Percentiles rank a stretch among this genome's conserved stretches.
phyloP scores from a whole-genome alignment of 2,888 invertebrate genomes.

The Loripinus fragilis region DNA sequence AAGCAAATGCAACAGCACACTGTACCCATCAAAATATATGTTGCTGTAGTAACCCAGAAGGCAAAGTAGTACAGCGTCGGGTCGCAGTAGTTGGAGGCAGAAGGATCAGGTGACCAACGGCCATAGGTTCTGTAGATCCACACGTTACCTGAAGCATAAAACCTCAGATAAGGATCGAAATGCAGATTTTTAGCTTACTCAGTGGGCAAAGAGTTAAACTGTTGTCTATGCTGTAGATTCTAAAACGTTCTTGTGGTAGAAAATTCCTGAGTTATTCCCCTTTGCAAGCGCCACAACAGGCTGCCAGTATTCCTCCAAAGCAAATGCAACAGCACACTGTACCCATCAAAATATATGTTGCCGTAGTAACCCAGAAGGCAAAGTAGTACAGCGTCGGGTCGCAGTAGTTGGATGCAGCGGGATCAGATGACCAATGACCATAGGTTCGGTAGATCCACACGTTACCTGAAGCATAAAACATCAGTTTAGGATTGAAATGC shows the following conservation, averaged over 20 bases:
- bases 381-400: constrained; percentile 88
- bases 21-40: constrained; percentile 86
- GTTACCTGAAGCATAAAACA: constrained; percentile 85
- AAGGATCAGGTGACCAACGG: constrained; percentile 86
- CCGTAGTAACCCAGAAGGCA: constrained; percentile 89
- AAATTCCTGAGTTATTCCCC: no score
- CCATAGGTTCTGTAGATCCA: constrained; percentile 88
- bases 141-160: constrained; percentile 86
- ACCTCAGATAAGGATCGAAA: no score
- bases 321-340: constrained; percentile 62
- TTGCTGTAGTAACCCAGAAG: constrained; percentile 88
- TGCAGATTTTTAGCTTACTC: no score
- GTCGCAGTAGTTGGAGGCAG: constrained; percentile 86
- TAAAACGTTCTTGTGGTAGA: no score
- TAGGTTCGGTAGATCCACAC: constrained; percentile 89
- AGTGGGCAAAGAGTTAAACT: no score
- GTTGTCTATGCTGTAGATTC: no score
- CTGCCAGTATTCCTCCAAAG: constrained; percentile 28
- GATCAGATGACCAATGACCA: constrained; percentile 85
- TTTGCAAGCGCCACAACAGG: constrained; percentile 37
- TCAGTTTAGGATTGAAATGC: no score
- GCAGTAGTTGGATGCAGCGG: constrained; percentile 86
- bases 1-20: constrained; percentile 61
- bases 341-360: constrained; percentile 86
- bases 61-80: constrained; percentile 88